phyloP scores from a whole-genome alignment of 2,113 vertebrate species.

The Ploceus nigricollis region DNA sequence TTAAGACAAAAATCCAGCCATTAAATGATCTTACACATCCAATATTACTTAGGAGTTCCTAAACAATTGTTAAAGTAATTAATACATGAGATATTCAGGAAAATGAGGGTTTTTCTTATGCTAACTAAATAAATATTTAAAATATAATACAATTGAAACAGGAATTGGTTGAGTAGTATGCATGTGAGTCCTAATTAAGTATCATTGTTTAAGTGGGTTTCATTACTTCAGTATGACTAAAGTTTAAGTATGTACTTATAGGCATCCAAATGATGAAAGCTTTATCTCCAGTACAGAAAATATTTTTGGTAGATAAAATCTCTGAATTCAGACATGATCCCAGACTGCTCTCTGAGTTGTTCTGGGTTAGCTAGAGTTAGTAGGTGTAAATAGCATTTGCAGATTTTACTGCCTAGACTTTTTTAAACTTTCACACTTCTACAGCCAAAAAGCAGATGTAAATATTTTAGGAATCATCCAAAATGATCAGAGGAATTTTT shows the following conservation, averaged over 20 bases:
- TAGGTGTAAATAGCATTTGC: neutral
- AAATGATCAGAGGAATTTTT: neutral
- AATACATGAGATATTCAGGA: neutral
- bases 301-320: neutral
- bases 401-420: neutral
- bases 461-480: neutral
- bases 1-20: neutral
- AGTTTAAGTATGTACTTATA: neutral
- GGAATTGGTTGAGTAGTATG: neutral
- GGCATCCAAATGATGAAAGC: neutral
- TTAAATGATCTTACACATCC: neutral
- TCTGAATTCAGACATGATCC: neutral
- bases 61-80: neutral
- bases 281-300: neutral
- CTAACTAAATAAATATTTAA: neutral
- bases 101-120: fast-evolving
- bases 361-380: neutral
- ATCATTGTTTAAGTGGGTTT: neutral
- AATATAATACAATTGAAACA: neutral
- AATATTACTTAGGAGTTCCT: neutral
- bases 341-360: neutral
- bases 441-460: neutral
- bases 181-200: neutral
- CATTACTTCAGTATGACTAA: neutral
- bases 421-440: neutral